A percentile compares a stretch with the other conserved stretches of the same genome.
Evolutionary conservation across 2,113 vertebrate genomes (phyloP).

Genomic region (Osmerus mordax): DNA sequence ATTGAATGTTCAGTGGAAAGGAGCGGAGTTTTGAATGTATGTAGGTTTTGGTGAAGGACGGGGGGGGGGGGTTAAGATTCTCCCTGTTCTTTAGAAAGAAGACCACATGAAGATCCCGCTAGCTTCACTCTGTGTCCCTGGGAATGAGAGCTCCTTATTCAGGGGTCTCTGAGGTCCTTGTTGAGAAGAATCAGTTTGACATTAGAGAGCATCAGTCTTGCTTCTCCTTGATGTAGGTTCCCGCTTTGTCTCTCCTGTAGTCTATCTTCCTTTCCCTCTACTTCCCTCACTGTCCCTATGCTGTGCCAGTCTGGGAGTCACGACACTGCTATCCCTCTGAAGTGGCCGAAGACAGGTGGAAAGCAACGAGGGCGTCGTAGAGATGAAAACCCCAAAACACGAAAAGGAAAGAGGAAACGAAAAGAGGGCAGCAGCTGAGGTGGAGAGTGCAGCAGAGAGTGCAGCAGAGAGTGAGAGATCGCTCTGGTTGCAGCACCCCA

Average conservation of each 20-base stretch:
- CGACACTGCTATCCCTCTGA: conserved; percentile 41
- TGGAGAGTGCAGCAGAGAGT: conserved; percentile 7
- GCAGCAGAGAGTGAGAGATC: conserved; percentile 41
- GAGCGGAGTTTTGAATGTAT: conserved; percentile 30
- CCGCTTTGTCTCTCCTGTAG: too few species aligned
- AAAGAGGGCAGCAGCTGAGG: conserved; percentile 39
- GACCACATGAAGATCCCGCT: too few species aligned
- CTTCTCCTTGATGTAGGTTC: too few species aligned
- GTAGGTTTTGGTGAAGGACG: background rate
- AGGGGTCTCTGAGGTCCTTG: too few species aligned
- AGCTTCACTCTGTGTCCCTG: too few species aligned
- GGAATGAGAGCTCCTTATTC: too few species aligned
- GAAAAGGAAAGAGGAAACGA: conserved; percentile 35
- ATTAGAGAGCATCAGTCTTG: background rate
- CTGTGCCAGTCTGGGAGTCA: conserved; percentile 54
- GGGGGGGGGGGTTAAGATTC: background rate
- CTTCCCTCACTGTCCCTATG: conserved; percentile 26
- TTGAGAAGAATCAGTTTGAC: background rate
- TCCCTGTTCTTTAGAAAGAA: too few species aligned
- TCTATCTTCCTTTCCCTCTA: too few species aligned
- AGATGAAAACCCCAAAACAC: conserved; percentile 10
- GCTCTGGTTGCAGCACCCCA: conserved; percentile 62
- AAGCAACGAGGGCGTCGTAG: background rate
- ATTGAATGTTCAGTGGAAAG: conserved; percentile 37
- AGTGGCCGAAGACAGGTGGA: conserved; percentile 26